Base-by-base conservation (phyloP, 2,888 invertebrate genomes). In the Strigamia transsilvanica region DNA sequence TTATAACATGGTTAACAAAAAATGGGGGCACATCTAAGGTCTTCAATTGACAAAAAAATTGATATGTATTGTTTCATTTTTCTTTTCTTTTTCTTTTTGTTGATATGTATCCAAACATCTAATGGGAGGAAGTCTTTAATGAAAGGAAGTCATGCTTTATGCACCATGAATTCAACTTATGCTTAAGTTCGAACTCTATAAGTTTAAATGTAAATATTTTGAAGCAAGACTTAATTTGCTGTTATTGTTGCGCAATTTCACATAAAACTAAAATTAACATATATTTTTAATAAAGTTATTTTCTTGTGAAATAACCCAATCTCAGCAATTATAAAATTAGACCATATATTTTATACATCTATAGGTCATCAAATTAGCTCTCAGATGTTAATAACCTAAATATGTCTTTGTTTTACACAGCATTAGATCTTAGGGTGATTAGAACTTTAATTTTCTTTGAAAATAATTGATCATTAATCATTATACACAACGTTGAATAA, bases 141-240 rank as follows among this genome's bases (percentile, higher is more conserved):
- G 73, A 32, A 27, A 73, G 73, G 73, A 73, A 73, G 73, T 73
- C 73, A 73, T 32, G 73, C 73, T 73, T 32, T 73, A 73, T 32
- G 73, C 73, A 32, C 32, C 27, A 27, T 27, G 32, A 32, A 73
- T 73, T 27, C 32, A 73, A 6, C 23, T 32, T 66, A 13, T 73
- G 32, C 27, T 32, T 13, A 73, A 73, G 73, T 32, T 56, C 56
- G n/a, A 56, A 18, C n/a, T 27, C 15, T 32, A 27, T 73, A 73
- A 73, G 5, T 73, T 73, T 27, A 73, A 73, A 73, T 51, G 15
- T 51, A 51, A 51, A 51, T 15, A 18, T 38, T 38, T 38, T 34
- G n/a, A n/a, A 34, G 7, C 34, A 34, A 34, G 34, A 34, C 34
- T 34, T 5, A 34, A 34, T 34, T 34, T 34, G 34, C 12, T 46